Conservation (phyloP, 2,888 invertebrate genomes). For the Bombyx huttoni region DNA sequence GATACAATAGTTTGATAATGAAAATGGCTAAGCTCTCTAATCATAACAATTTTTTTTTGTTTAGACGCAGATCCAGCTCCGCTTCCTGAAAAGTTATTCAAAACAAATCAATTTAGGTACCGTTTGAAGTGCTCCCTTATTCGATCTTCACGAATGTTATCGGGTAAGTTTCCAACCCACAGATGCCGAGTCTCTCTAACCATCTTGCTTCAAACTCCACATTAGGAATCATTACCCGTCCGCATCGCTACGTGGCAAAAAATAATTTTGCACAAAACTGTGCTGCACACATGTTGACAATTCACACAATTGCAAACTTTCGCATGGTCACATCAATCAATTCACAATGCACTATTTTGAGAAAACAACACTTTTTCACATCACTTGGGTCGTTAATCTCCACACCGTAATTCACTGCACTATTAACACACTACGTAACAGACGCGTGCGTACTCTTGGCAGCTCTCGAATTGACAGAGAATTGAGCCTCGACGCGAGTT, state of each 20-base stretch:
- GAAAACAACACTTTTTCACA: constrained; percentile 63
- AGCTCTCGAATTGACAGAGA: constrained; percentile 72
- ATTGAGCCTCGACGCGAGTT: constrained; percentile 69
- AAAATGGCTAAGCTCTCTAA: constrained; percentile 5
- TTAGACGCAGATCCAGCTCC: background rate
- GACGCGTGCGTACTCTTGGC: constrained; percentile 68
- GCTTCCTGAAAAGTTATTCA: background rate
- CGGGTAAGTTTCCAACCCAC: constrained; percentile 99
- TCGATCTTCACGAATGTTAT: constrained; percentile 97
- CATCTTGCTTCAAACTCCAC: constrained; percentile 98
- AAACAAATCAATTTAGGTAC: constrained; percentile 56
- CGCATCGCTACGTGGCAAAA: constrained; percentile 74
- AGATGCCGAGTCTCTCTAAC: constrained; percentile 99
- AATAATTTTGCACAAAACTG: constrained; percentile 69
- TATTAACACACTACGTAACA: constrained; percentile 68
- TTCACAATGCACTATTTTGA: constrained; percentile 39
- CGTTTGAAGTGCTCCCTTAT: constrained; percentile 98
- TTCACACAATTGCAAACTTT: constrained; percentile 51
- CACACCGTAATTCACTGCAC: constrained; percentile 66
- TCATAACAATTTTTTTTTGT: background rate
- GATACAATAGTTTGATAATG: constrained; percentile 6
- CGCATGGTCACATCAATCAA: constrained; percentile 52
- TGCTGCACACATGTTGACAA: constrained; percentile 67
- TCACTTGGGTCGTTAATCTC: constrained; percentile 66
- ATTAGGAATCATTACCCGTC: constrained; percentile 84